Conservation (phyloP, 1,140 invertebrate genomes). For the Solenopsis fugax region DNA sequence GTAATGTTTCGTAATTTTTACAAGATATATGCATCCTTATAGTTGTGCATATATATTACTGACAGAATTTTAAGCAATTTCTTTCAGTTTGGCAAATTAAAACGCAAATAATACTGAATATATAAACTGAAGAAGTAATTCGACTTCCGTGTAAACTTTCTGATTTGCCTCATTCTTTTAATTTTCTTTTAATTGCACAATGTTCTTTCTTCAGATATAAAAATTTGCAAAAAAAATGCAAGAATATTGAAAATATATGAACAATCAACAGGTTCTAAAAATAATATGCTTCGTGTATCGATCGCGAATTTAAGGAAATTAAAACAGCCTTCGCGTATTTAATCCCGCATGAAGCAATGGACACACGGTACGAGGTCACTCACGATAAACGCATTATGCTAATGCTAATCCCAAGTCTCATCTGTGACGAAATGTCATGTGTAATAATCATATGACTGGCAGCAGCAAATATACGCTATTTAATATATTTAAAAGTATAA, state of each 20-base stretch:
- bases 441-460: conserved; percentile 15
- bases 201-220: neutral
- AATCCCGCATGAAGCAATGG: neutral
- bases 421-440: conserved; percentile 14
- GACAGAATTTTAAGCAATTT: neutral
- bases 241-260: neutral
- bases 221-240: neutral
- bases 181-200: neutral
- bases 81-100: neutral
- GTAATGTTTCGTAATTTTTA: neutral
- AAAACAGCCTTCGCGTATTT: neutral
- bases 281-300: neutral
- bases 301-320: neutral
- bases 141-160: neutral
- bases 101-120: no score
- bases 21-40: neutral
- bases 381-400: conserved; percentile 18
- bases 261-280: neutral
- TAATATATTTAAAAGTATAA: conserved; percentile 64
- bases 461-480: neutral
- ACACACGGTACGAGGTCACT: neutral
- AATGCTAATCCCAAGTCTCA: conserved; percentile 36
- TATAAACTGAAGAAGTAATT: neutral
- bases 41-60: neutral
- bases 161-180: neutral